A percentile compares a stretch with the other conserved stretches of the same genome.
Evolutionary conservation across 2,797 vertebrate genomes (phyloP).

Genomic region (Pachyuromys duprasi): DNA sequence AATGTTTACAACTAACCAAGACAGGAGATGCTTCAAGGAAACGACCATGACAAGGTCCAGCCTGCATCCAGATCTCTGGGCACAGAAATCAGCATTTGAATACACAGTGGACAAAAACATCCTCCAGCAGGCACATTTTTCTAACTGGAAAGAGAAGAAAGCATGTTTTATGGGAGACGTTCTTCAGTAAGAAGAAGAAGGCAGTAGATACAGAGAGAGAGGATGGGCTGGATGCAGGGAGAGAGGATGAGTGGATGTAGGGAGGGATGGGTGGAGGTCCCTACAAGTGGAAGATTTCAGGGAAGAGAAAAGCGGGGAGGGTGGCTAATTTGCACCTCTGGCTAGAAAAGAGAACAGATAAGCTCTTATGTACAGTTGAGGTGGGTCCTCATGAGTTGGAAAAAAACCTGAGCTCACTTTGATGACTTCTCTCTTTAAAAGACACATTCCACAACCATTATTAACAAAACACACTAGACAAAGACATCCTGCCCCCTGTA

Average conservation of each 20-base stretch:
- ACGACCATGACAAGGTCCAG: too few relatives aligned
- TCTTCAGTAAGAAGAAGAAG: background rate
- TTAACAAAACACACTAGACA: background rate
- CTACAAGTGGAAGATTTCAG: background rate
- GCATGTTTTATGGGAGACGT: background rate
- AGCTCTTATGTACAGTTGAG: background rate
- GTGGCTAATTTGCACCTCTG: background rate
- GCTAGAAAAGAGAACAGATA: background rate
- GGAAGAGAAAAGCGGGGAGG: background rate
- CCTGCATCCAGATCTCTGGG: too few relatives aligned
- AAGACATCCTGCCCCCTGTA: background rate
- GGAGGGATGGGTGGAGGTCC: background rate
- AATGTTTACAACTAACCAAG: too few relatives aligned
- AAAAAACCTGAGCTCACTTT: background rate
- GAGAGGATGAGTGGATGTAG: background rate
- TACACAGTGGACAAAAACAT: too few relatives aligned
- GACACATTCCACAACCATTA: slow-evolving; percentile 10
- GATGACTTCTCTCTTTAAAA: slow-evolving; percentile 8
- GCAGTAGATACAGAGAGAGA: background rate
- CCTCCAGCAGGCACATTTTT: background rate
- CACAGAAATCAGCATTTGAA: too few relatives aligned
- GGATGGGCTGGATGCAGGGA: too few relatives aligned
- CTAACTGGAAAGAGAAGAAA: background rate
- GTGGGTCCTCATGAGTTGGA: background rate
- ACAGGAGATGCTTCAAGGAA: too few relatives aligned